Base-by-base conservation (phyloP, 2,797 vertebrate genomes). In the Somateria mollissima region DNA sequence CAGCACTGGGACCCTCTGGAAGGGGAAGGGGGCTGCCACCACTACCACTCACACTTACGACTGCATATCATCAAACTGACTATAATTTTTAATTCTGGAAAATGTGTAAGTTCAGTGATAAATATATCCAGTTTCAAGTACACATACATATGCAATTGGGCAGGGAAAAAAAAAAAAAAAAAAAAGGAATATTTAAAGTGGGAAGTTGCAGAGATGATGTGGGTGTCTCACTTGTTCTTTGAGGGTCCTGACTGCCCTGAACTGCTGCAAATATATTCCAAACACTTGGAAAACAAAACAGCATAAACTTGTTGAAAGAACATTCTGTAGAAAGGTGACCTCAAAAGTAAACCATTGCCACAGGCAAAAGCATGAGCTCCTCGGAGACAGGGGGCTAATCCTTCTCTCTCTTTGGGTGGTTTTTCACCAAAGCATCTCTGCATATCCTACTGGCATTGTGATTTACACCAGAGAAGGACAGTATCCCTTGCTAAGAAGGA, bases 241-340 rank as follows among this genome's bases (percentile, higher is more conserved):
- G 58, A 76, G 30, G 76, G 36, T 53, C 43, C 30, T 70, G 51
- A 69, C 71, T 87, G 43, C 32, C 25, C 53, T 76, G 56, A 90
- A 88, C 69, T 69, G 37, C 78, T 62, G 87, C 18, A 95, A 79
- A 79, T 61, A 24, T 74, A 71, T 72, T 86, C 65, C 53, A 83
- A 76, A 86, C 62, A 85, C 80, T 91, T 95, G 61, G 62, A 93
- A 95, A 92, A 72, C 39, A 79, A 95, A 92, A 72, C 39, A 79
- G 28, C 19, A 80, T 17, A 56, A 79, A 92, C 22, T 67, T 83
- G 51, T 87, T 94, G 87, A 92, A 95, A 96, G 41, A 25, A 56
- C 8, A 62, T 51, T 89, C 84, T 71, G 4, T 69, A 65, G 60
- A 83, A 94, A 94, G 69, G 34, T 92, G 92, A 89, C 79, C 77